A percentile compares a stretch with the other conserved stretches of the same genome.
Conservation (phyloP, 1,140 invertebrate species). For the Apis laboriosa region DNA sequence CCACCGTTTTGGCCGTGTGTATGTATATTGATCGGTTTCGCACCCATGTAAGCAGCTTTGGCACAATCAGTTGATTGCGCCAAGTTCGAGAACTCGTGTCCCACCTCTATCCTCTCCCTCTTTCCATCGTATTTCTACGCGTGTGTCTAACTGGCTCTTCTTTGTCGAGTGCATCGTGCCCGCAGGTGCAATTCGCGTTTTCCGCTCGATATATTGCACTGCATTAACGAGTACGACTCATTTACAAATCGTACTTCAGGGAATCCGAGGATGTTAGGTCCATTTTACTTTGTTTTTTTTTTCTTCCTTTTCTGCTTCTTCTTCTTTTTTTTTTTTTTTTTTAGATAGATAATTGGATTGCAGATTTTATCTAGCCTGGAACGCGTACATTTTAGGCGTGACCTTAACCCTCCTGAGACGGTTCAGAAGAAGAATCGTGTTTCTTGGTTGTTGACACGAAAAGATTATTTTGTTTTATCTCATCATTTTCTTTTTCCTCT, state of each 20-base stretch:
- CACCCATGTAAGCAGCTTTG: constrained; percentile 35
- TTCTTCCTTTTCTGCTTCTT: not conserved
- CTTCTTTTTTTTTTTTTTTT: constrained; percentile 27
- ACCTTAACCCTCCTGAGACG: not conserved
- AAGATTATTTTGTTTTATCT: not conserved
- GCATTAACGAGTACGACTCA: constrained; percentile 54
- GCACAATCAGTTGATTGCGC: constrained; percentile 50
- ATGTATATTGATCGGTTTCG: constrained; percentile 29
- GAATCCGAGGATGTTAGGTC: not conserved
- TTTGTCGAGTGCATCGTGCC: constrained; percentile 24
- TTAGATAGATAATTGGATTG: not conserved
- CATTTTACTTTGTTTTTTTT: constrained; percentile 1
- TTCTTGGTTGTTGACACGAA: not conserved
- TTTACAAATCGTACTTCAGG: constrained; percentile 50
- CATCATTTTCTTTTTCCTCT: too few species aligned
- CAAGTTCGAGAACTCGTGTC: constrained; percentile 38
- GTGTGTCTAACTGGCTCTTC: constrained; percentile 36
- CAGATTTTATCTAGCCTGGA: constrained; percentile 10
- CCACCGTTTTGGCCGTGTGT: constrained; percentile 13
- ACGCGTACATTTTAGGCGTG: not conserved
- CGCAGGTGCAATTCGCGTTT: constrained; percentile 50
- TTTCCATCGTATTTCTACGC: not conserved
- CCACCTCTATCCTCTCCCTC: not conserved
- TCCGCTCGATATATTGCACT: constrained; percentile 43
- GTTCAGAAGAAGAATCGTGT: not conserved